Evolutionary conservation across 2,888 invertebrate species (phyloP).

Genomic region (Ochlodes sylvanus): DNA sequence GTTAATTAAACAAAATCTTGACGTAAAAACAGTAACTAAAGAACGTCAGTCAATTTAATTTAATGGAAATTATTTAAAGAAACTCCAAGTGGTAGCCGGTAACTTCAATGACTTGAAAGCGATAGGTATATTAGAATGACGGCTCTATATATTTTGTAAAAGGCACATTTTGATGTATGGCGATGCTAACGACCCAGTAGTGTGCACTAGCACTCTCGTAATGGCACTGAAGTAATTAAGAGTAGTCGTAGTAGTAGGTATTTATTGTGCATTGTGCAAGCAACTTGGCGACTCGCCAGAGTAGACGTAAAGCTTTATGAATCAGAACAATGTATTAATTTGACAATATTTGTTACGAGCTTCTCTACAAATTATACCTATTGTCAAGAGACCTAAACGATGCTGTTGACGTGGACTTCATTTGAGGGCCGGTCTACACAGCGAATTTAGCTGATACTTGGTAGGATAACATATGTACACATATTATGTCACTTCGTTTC

Average conservation of each 20-base stretch:
- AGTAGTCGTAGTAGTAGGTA: conserved; percentile 71
- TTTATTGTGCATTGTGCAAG: conserved; percentile 78
- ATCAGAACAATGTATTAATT: conserved; percentile 73
- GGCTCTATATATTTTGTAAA: conserved; percentile 20
- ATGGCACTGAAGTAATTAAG: conserved; percentile 78
- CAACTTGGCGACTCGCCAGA: conserved; percentile 71
- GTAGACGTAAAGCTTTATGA: conserved; percentile 71
- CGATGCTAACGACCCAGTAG: conserved; percentile 39
- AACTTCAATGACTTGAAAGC: conserved; percentile 8
- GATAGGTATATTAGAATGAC: conserved; percentile 22
- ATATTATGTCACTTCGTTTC: too few relatives aligned
- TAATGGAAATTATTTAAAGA: too few relatives aligned
- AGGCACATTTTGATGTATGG: conserved; percentile 34
- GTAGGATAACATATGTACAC: too few relatives aligned
- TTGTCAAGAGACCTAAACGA: conserved; percentile 35
- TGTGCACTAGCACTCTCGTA: conserved; percentile 55
- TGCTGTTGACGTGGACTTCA: conserved; percentile 1
- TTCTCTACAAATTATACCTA: conserved; percentile 60
- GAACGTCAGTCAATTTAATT: too few relatives aligned
- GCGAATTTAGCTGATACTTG: background rate
- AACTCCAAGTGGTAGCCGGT: too few relatives aligned
- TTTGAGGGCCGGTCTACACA: background rate
- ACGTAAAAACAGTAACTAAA: too few relatives aligned
- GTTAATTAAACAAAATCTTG: too few relatives aligned
- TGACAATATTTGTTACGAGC: conserved; percentile 62